Evolutionary conservation across 1,140 invertebrate genomes (phyloP), one percentile per base, ranked within the genome.

Genomic region (Drosophila teissieri): DNA sequence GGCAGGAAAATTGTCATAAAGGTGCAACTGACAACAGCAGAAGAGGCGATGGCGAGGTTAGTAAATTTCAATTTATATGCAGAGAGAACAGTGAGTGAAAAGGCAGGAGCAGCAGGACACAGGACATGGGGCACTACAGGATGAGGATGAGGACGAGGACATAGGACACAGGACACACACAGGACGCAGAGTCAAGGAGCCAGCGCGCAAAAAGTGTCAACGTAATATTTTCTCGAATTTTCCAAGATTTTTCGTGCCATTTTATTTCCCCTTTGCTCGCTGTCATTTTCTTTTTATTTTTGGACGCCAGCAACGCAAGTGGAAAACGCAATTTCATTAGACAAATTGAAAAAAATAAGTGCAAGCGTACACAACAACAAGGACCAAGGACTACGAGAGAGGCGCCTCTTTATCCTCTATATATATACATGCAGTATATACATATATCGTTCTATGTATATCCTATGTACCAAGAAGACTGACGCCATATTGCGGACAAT

Each of bases 1-100:
- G 79, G 70, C 46, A 88, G 83, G 84, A 86, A 91, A 90, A 91
- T 85, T 91, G 90, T 91, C 90, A 91, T 90, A 90, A 91, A 91
- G 90, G 90, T 91, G 90, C 84, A 91, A 91, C 84, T 86, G 75
- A 82, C 85, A 90, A 69, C 67, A 63, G 61, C 67, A 82, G 65
- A 56, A 55, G 52, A 42, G 27, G 37, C 44, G 64, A 34, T 39
- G 54, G 48, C 53, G 48, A 73, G 69, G 56, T 68, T 90, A 80
- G 90, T 84, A 91, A 91, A 91, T 91, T 91, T 86, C 90, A 91
- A 91, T 91, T 91, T 91, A 91, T 91, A 91, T 91, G 90, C 90
- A 91, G 78, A 77, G 77, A 76, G 86, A 88, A 72, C 69, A 62
- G 73, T 90, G 83, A 89, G 78, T 61, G 82, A 84, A 88, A 68